Conservation (phyloP, 2,797 vertebrate species). For the Epinephelus coioides region DNA sequence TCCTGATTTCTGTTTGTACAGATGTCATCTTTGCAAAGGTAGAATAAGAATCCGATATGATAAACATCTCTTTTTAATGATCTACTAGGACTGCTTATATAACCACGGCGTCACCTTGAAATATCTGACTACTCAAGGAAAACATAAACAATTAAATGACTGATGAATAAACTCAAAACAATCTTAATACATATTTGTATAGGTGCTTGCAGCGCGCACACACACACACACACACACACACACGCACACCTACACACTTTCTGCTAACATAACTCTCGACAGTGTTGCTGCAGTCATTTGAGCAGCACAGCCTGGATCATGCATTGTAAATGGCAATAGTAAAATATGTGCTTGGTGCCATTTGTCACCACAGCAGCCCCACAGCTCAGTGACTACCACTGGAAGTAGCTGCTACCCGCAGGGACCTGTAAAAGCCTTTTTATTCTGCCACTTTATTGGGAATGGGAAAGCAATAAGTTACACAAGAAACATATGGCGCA, state of each 20-base stretch:
- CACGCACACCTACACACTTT: slow-evolving; percentile 12
- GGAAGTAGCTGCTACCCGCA: slow-evolving; percentile 79
- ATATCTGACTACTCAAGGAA: neutral
- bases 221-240: slow-evolving; percentile 2
- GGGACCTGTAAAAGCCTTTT: slow-evolving; percentile 85
- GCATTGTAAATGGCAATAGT: slow-evolving; percentile 82
- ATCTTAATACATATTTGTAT: slow-evolving; percentile 3
- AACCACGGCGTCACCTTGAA: slow-evolving; percentile 6
- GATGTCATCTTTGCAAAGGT: neutral
- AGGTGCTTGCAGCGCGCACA: slow-evolving; percentile 22
- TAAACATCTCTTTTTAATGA: neutral
- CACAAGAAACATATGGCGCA: slow-evolving; percentile 78
- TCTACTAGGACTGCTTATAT: neutral
- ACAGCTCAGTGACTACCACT: slow-evolving; percentile 77
- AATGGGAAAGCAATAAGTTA: slow-evolving; percentile 84
- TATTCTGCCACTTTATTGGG: slow-evolving; percentile 85
- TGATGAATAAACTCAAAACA: slow-evolving; percentile 20
- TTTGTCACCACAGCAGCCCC: slow-evolving; percentile 80
- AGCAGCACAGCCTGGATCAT: slow-evolving; percentile 75
- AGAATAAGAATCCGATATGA: neutral
- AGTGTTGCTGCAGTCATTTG: slow-evolving; percentile 76
- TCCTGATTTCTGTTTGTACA: neutral
- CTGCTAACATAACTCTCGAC: slow-evolving; percentile 63
- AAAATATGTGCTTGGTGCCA: slow-evolving; percentile 80
- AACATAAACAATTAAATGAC: slow-evolving; percentile 10